Evolutionary conservation across 2,888 invertebrate genomes (phyloP).

Genomic region (Eupithecia vulgata): DNA sequence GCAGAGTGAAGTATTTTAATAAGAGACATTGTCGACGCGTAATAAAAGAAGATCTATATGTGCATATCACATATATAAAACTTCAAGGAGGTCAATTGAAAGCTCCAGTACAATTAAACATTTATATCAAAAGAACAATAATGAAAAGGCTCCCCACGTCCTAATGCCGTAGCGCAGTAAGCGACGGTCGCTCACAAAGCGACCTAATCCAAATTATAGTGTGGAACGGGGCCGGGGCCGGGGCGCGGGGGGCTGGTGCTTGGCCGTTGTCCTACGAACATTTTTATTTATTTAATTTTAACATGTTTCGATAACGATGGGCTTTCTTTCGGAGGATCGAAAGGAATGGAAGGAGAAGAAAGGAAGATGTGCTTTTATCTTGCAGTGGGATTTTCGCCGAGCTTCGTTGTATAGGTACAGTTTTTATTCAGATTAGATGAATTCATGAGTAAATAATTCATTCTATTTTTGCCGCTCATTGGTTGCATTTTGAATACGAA

Average conservation of each 20-base stretch:
- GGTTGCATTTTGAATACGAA: too few species aligned
- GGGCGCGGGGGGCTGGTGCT: conserved; percentile 31
- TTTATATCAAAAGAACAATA: conserved; percentile 20
- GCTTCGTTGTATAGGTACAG: background rate
- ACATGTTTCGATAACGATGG: background rate
- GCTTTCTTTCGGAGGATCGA: background rate
- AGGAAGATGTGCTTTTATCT: background rate
- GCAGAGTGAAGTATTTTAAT: background rate
- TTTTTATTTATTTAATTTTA: background rate
- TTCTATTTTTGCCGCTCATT: too few species aligned
- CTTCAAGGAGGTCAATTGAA: background rate
- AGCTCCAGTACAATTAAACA: background rate
- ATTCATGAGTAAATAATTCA: too few species aligned
- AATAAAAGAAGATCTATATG: background rate
- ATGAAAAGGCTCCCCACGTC: conserved; percentile 24
- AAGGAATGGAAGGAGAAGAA: background rate
- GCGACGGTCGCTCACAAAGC: conserved; percentile 48
- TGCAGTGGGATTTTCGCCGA: background rate
- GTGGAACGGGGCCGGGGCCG: conserved; percentile 34
- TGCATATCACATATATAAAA: too few species aligned
- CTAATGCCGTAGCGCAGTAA: conserved; percentile 9
- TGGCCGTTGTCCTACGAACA: conserved; percentile 28
- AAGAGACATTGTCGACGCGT: background rate
- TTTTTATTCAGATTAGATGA: too few species aligned
- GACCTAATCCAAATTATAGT: conserved; percentile 59